Evolutionary conservation across 2,797 vertebrate species (phyloP), one percentile per base, ranked within the genome.

Genomic region (Myiotriccus ornatus): DNA sequence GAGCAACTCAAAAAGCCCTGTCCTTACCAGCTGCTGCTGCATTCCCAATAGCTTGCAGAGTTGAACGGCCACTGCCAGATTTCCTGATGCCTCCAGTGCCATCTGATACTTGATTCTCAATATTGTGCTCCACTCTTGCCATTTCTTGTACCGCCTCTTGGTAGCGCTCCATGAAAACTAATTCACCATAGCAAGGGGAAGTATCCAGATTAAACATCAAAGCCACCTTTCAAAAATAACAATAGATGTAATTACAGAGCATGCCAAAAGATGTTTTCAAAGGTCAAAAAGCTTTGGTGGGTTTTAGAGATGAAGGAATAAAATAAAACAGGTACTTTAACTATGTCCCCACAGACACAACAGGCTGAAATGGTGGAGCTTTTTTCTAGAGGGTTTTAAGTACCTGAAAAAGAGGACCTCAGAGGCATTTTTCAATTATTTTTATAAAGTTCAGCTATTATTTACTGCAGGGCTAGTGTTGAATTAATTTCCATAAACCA

Each of bases 81-180:
- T 90, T 76, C 95, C 96, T 86, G 96, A 98, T 93, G 97, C 78
- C 75, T 22, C 97, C 96, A 35, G 91, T 57, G 32, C 95, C 97
- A 37, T 99, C 99, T 1, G 98, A 98, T 25, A 97, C 97, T 93
- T 98, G 99, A 93, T 97, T 98, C 96, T 99, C 99, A 82, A 99
- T 99, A 94, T 98, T 99, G 95, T 99, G 98, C 96, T 99, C 99
- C 92, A 99, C 99, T 64, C 78, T 98, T 8, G 97, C 97, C 92
- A 99, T 97, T 96, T 99, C 99, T 84, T 59, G 94, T 92, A 99
- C 98, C 0, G 99, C 98, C 44, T 99, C 98, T 84, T 98, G 98
- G 94, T 99, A 99, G 64, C 98, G 97, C 94, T 99, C 99, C 98
- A 99, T 98, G 90, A 99, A 99, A 92, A 98, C 96, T 84, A 99